Base-by-base conservation (phyloP, 1,140 invertebrate species). In the Pectinophora gossypiella region DNA sequence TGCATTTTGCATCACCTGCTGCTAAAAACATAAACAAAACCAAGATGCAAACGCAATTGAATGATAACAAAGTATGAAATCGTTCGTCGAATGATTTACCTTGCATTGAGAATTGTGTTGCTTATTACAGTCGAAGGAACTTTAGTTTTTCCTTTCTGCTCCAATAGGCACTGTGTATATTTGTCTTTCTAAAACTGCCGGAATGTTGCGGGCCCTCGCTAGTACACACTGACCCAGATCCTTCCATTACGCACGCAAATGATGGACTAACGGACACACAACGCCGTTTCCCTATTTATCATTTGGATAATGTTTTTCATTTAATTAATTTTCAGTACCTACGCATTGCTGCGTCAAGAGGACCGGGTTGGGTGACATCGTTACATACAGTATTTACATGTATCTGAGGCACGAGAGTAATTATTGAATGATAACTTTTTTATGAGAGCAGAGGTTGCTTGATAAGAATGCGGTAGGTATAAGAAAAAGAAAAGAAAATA, bases 361-460 rank as follows among this genome's bases (percentile, higher is more conserved):
- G 36, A 40, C 12, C 36, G 16, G 10, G 16, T 15, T 40, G 36
- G 36, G 27, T 32, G 27, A n/a, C n/a, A n/a, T n/a, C n/a, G n/a
- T n/a, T n/a, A n/a, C n/a, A n/a, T n/a, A n/a, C n/a, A n/a, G n/a
- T n/a, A n/a, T n/a, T n/a, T n/a, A n/a, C n/a, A n/a, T n/a, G n/a
- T n/a, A n/a, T n/a, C n/a, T n/a, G n/a, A n/a, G n/a, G n/a, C n/a
- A n/a, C n/a, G n/a, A n/a, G n/a, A n/a, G n/a, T n/a, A n/a, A n/a
- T 75, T 73, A 76, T 76, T 74, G 59, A 70, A 61, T 72, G 63
- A 75, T 75, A 75, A 43, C 48, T 47, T 62, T 61, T 32, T 12
- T 67, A 61, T 54, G 40, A 59, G 56, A 51, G 57, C 56, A 59
- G 74, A 68, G 71, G 68, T 68, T 63, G 55, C 5, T 52, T n/a